Percentiles rank a stretch among this genome's conserved stretches.
Evolutionary conservation across 2,888 invertebrate species (phyloP).

Genomic region (Andrena praecox): DNA sequence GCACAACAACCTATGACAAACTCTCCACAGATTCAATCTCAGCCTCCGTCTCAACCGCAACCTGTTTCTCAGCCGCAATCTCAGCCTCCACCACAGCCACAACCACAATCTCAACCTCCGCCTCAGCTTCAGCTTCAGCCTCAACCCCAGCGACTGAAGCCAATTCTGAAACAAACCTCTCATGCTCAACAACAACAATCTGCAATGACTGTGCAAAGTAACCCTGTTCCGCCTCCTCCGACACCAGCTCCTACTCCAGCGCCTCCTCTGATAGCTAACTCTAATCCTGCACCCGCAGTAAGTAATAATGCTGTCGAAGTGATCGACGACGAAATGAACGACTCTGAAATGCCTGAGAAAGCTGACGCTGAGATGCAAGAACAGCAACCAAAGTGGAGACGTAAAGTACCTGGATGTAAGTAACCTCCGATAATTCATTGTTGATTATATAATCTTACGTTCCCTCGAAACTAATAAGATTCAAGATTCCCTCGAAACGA

Average conservation of each 20-base stretch:
- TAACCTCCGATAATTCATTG: conserved; percentile 32
- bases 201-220: conserved; percentile 41
- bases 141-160: conserved; percentile 79
- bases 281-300: conserved; percentile 33
- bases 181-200: conserved; percentile 39
- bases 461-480: neutral
- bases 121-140: neutral
- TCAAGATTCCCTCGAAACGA: neutral
- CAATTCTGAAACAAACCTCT: conserved; percentile 80
- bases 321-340: conserved; percentile 22
- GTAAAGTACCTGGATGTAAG: conserved; percentile 80
- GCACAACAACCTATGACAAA: conserved; percentile 52
- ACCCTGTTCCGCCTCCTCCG: conserved; percentile 48
- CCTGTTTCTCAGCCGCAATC: conserved; percentile 6
- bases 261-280: conserved; percentile 34
- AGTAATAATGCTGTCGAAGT: conserved; percentile 31
- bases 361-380: conserved; percentile 71
- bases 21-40: conserved; percentile 71
- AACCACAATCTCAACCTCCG: conserved; percentile 23
- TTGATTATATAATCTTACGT: neutral
- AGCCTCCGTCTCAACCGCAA: conserved; percentile 25
- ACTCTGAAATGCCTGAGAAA: conserved; percentile 50
- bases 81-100: conserved; percentile 16
- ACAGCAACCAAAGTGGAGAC: conserved; percentile 78
- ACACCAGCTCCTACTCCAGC: conserved; percentile 29